Conservation (phyloP, 2,113 vertebrate species). For the Istiophorus platypterus region DNA sequence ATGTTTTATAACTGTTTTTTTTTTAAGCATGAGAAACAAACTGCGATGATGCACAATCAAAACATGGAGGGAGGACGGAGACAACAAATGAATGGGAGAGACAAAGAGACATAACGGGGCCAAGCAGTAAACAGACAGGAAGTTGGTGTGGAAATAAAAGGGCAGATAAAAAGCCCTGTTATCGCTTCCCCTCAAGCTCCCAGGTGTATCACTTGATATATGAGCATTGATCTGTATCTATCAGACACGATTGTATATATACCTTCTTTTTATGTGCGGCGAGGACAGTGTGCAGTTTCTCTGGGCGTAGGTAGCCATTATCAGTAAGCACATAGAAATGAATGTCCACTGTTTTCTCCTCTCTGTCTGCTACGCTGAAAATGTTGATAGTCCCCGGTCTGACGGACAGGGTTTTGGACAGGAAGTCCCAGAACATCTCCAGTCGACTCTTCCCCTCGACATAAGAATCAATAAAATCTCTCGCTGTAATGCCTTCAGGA, state of each 20-base stretch:
- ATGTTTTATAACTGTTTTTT: conserved; percentile 13
- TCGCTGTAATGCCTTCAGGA: conserved; percentile 85
- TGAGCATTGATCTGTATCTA: conserved; percentile 72
- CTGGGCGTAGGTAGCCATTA: conserved; percentile 81
- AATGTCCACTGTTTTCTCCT: conserved; percentile 82
- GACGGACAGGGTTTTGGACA: conserved; percentile 84
- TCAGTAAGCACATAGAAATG: conserved; percentile 83
- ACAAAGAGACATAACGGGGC: conserved; percentile 64
- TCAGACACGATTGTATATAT: conserved; percentile 53
- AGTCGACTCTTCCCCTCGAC: conserved; percentile 78
- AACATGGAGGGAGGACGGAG: conserved; percentile 1
- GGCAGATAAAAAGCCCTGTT: conserved; percentile 72
- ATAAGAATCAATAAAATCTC: conserved; percentile 86
- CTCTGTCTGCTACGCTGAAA: conserved; percentile 83
- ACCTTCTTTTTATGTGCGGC: conserved; percentile 85
- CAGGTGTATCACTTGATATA: conserved; percentile 66
- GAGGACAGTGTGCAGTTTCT: conserved; percentile 86
- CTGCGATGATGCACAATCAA: no score
- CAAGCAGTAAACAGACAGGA: conserved; percentile 60
- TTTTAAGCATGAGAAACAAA: no score
- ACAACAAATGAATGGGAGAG: conserved; percentile 49
- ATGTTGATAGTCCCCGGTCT: conserved; percentile 80
- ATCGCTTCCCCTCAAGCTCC: conserved; percentile 59
- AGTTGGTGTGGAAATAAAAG: conserved; percentile 71
- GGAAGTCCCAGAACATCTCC: conserved; percentile 84